These are phyloP conservation scores for Microvelia longipes DNA, from an alignment of 1,140 invertebrate species.

Conservation along the genomic window DNA sequence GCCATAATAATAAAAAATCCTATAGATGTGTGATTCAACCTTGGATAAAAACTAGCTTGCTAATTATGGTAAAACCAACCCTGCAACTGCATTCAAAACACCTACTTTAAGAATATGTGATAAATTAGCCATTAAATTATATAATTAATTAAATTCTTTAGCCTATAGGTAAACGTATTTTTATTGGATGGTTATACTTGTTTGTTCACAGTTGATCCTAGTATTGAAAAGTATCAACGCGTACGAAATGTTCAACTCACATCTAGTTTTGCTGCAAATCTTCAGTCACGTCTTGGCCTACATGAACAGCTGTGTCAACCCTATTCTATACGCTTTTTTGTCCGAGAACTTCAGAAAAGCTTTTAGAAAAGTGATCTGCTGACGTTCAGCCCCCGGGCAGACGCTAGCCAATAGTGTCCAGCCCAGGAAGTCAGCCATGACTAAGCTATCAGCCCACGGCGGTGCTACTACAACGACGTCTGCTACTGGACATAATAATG, in stretches of 20 bases:
- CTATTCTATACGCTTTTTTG: conserved; percentile 84
- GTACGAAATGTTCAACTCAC: conserved; percentile 43
- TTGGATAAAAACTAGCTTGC: too few relatives aligned
- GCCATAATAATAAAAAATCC: too few relatives aligned
- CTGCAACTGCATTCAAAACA: too few relatives aligned
- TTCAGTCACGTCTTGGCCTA: conserved; percentile 82
- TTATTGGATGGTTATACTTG: too few relatives aligned
- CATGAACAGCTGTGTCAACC: conserved; percentile 88
- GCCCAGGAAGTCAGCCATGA: conserved; percentile 21
- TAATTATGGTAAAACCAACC: too few relatives aligned
- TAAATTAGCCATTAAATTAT: too few relatives aligned
- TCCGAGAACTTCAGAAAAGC: conserved; percentile 76
- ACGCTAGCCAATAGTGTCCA: conserved; percentile 20
- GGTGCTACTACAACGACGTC: conserved; percentile 18
- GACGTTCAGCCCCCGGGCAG: conserved; percentile 26
- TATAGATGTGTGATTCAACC: too few relatives aligned
- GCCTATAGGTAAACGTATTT: too few relatives aligned
- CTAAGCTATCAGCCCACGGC: conserved; percentile 21
- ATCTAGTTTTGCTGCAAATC: conserved; percentile 59
- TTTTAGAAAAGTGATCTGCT: conserved; percentile 50
- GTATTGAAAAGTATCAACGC: conserved; percentile 56
- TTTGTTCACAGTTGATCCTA: conserved; percentile 49
- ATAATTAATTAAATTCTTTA: too few relatives aligned
- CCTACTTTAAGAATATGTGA: too few relatives aligned
- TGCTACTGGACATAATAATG: neutral